Conservation (phyloP, 2,888 invertebrate genomes). For the Drosophila meridionalis region DNA sequence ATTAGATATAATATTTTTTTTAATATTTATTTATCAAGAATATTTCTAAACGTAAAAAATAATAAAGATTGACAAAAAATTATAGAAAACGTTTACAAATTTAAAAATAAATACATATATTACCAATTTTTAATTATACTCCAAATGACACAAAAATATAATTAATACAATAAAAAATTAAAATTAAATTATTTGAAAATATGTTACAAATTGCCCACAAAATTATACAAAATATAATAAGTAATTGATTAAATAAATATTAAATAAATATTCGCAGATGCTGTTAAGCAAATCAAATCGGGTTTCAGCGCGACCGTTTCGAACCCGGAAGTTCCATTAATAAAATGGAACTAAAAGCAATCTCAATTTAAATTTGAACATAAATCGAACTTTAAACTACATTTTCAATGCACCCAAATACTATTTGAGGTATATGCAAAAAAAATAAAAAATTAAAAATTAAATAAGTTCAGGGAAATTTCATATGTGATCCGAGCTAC, state of each 20-base stretch:
- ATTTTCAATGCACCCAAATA: background rate
- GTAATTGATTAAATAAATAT: background rate
- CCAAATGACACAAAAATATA: too few relatives aligned
- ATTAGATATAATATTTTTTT: too few relatives aligned
- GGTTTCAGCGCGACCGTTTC: slow-evolving; percentile 2
- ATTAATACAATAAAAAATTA: background rate
- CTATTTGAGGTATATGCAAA: background rate
- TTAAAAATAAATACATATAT: too few relatives aligned
- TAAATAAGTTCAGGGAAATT: background rate
- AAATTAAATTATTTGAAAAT: background rate
- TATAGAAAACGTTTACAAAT: too few relatives aligned
- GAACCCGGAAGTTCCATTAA: slow-evolving; percentile 5
- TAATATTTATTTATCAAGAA: too few relatives aligned
- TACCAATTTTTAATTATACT: too few relatives aligned
- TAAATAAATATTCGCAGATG: background rate
- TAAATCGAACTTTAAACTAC: background rate
- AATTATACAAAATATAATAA: background rate
- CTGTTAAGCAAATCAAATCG: slow-evolving; percentile 6
- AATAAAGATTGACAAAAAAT: background rate
- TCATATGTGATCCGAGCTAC: background rate
- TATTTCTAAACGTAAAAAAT: background rate
- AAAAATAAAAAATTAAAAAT: background rate
- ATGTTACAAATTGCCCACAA: background rate
- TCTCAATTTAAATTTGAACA: background rate
- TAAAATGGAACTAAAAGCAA: background rate